phyloP scores from a whole-genome alignment of 2,797 vertebrate species.

The Delichon dasypus region DNA sequence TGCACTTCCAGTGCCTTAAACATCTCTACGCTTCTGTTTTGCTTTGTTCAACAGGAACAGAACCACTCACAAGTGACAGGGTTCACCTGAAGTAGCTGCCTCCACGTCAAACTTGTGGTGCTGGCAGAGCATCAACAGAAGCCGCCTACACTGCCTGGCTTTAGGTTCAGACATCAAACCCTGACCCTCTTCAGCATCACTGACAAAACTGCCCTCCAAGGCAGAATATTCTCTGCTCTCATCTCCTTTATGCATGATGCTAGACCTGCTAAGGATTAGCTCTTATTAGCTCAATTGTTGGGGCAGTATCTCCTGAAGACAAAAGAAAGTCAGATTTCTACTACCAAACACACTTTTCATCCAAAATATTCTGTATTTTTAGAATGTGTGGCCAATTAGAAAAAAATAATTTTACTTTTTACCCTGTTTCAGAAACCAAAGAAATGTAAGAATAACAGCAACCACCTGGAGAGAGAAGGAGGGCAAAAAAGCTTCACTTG shows the following conservation, averaged over 20 bases:
- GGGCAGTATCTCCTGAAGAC: neutral
- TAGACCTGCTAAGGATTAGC: neutral
- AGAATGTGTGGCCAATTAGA: neutral
- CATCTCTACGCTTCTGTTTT: fast-evolving
- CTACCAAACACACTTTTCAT: neutral
- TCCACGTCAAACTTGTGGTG: fast-evolving
- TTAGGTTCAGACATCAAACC: neutral
- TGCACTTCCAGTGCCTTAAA: neutral
- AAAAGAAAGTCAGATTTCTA: neutral
- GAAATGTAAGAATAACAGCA: neutral
- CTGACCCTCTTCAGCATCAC: neutral
- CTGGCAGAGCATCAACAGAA: neutral
- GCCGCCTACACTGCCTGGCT: fast-evolving
- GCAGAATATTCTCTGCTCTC: neutral
- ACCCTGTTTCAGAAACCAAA: neutral
- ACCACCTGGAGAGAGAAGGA: neutral
- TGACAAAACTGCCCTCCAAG: neutral
- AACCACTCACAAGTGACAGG: neutral
- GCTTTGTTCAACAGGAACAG: neutral
- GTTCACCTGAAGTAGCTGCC: neutral
- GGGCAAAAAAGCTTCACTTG: fast-evolving
- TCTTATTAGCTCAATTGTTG: neutral
- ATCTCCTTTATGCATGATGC: neutral
- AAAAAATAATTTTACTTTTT: neutral
- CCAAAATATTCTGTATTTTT: neutral